Conservation (phyloP, 1,140 invertebrate genomes). For the Caenorhabditis brenneri region DNA sequence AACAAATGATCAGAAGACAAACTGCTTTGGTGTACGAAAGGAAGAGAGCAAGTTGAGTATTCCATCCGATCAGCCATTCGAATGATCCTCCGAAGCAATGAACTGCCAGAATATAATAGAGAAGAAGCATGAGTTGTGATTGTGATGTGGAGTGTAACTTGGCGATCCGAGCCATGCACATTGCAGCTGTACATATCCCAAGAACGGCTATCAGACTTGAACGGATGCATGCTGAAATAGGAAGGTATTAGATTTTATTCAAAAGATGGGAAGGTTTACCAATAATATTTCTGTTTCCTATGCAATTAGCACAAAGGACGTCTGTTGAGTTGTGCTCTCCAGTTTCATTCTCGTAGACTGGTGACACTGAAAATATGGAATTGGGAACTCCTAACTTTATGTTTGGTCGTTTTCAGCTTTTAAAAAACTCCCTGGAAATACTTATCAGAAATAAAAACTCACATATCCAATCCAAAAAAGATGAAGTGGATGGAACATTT, state of each 20-base stretch:
- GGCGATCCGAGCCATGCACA: conserved; percentile 29
- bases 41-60: conserved; percentile 42
- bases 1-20: conserved; percentile 52
- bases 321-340: conserved; percentile 21
- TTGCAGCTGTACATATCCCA: conserved; percentile 26
- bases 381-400: neutral
- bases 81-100: conserved; percentile 50
- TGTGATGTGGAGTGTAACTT: conserved; percentile 29
- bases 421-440: neutral
- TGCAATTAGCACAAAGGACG: conserved; percentile 42
- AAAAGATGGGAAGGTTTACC: neutral
- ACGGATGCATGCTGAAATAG: conserved; percentile 43
- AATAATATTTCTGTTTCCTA: neutral
- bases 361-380: neutral
- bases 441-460: neutral
- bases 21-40: conserved; percentile 51
- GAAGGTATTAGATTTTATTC: neutral
- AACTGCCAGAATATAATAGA: conserved; percentile 43
- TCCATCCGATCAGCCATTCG: conserved; percentile 56
- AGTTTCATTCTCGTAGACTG: conserved; percentile 15
- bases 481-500: neutral
- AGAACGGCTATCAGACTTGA: conserved; percentile 11
- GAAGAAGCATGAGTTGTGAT: conserved; percentile 40
- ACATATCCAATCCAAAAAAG: conserved; percentile 31
- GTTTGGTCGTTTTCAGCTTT: neutral